Evolutionary conservation across 2,888 invertebrate genomes (phyloP).

Genomic region (Tetropium fuscum): DNA sequence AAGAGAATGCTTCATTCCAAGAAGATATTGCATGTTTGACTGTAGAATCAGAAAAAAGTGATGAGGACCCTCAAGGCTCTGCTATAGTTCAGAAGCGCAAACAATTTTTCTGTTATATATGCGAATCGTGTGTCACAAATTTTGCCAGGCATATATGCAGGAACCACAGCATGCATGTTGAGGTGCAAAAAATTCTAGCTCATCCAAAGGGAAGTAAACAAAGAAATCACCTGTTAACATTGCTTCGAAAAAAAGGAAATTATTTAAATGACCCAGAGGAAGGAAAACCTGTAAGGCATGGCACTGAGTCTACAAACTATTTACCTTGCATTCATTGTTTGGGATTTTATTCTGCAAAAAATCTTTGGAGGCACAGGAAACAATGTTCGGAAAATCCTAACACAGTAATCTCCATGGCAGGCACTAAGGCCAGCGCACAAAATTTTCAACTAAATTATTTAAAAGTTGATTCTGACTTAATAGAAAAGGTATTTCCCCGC

Average conservation of each 20-base stretch:
- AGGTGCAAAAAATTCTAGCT: slow-evolving; percentile 27
- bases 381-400: slow-evolving; percentile 28
- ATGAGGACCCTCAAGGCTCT: not conserved
- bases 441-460: slow-evolving; percentile 21
- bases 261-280: slow-evolving; percentile 26
- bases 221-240: slow-evolving; percentile 10
- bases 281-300: slow-evolving; percentile 32
- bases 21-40: not conserved
- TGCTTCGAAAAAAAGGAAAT: slow-evolving; percentile 39
- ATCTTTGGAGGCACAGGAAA: slow-evolving; percentile 44
- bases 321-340: slow-evolving; percentile 44
- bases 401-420: slow-evolving; percentile 1
- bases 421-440: slow-evolving; percentile 22
- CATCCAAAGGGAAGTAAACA: slow-evolving; percentile 1
- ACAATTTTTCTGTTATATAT: slow-evolving; percentile 20
- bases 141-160: slow-evolving; percentile 26
- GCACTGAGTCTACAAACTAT: not conserved
- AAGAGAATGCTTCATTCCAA: not conserved
- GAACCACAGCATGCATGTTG: slow-evolving; percentile 22
- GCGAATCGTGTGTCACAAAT: slow-evolving; percentile 23
- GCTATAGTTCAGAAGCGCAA: not conserved
- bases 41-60: not conserved
- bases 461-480: slow-evolving; percentile 18
- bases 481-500: slow-evolving; percentile 17
- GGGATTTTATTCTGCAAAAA: slow-evolving; percentile 44